A percentile compares a stretch with the other conserved stretches of the same genome.
Conservation (phyloP, 2,113 vertebrate species). For the Globicephala melas region DNA sequence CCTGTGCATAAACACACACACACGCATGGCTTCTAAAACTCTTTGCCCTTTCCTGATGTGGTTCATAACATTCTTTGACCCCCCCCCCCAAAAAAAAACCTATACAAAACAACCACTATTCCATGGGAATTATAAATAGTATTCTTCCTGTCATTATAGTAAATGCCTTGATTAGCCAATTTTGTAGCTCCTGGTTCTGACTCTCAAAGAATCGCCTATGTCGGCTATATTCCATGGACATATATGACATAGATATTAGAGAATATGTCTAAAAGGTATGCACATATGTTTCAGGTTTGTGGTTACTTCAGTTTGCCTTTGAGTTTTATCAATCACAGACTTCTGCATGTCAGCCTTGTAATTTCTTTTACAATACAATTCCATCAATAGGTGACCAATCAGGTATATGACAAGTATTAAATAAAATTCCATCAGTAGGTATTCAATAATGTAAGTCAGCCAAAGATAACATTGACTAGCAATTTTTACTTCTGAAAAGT, state of each 20-base stretch:
- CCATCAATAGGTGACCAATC: not conserved
- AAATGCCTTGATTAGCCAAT: not conserved
- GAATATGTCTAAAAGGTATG: not conserved
- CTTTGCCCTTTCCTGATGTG: not conserved
- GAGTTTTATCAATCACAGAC: not conserved
- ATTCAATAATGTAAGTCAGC: not conserved
- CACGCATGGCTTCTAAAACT: not conserved
- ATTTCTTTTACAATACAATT: not conserved
- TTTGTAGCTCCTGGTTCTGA: not conserved
- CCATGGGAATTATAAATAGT: not conserved
- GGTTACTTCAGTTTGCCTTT: not conserved
- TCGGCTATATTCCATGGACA: not conserved
- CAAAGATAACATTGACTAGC: not conserved
- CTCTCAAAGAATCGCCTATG: not conserved
- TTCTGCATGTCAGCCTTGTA: not conserved
- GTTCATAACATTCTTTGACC: not conserved
- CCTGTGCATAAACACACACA: not conserved
- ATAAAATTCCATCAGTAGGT: not conserved
- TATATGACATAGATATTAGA: not conserved
- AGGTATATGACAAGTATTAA: not conserved
- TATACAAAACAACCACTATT: not conserved
- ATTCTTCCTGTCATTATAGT: not conserved
- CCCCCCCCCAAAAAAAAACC: not conserved
- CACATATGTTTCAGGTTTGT: not conserved
- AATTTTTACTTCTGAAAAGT: not conserved